Conservation (phyloP, 2,888 invertebrate genomes). For the Ectemnius continuus region DNA sequence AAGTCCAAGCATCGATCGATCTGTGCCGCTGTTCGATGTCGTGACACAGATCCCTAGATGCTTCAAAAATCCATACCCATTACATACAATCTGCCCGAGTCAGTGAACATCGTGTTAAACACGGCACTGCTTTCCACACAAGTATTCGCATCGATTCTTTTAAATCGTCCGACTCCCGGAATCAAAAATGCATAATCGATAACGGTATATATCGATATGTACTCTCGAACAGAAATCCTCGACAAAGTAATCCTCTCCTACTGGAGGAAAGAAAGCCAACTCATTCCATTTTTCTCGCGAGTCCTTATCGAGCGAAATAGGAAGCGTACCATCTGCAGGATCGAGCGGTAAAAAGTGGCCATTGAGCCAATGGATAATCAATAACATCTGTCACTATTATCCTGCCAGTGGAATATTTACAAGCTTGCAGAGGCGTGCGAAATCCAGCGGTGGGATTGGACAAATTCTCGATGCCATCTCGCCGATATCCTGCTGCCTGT, state of each 20-base stretch:
- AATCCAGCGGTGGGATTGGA: background rate
- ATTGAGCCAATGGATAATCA: background rate
- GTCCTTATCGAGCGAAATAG: background rate
- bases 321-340: background rate
- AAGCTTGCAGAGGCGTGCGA: background rate
- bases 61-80: slow-evolving; percentile 8
- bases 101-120: background rate
- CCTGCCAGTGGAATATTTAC: background rate
- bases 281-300: background rate
- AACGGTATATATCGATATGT: slow-evolving; percentile 58
- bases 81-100: background rate
- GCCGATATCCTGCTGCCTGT: background rate
- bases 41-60: background rate
- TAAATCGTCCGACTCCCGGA: slow-evolving; percentile 38
- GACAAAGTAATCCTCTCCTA: slow-evolving; percentile 34
- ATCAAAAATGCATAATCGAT: slow-evolving; percentile 69
- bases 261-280: background rate
- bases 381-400: background rate
- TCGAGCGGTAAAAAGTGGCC: background rate
- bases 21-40: slow-evolving; percentile 38
- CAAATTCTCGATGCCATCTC: slow-evolving; percentile 3
- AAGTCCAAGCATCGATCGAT: slow-evolving; percentile 51
- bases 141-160: slow-evolving; percentile 26
- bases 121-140: background rate
- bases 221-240: too few species aligned